Evolutionary conservation across 2,888 invertebrate genomes (phyloP).

Genomic region (Acleris sparsana): DNA sequence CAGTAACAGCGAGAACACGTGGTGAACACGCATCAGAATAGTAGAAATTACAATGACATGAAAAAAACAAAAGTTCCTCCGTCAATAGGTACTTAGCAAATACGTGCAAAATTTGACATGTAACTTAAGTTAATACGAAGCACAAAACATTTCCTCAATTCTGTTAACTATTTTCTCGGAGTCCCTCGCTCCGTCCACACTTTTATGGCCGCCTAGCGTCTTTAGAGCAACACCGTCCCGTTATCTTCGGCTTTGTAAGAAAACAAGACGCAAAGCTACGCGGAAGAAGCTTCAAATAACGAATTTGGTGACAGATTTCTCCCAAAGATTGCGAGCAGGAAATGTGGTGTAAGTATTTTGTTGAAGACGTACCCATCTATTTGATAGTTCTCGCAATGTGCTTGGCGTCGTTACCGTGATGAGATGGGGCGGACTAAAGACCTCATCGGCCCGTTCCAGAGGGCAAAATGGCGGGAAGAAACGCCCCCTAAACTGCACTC

Average conservation of each 20-base stretch:
- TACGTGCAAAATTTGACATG: constrained; percentile 16
- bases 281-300: constrained; percentile 47
- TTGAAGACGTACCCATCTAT: constrained; percentile 30
- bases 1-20: too few species aligned
- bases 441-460: constrained; percentile 27
- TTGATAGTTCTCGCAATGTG: constrained; percentile 35
- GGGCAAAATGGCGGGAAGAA: constrained; percentile 25
- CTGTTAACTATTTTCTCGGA: constrained; percentile 51
- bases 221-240: constrained; percentile 41
- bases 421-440: constrained; percentile 33
- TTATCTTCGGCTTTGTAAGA: constrained; percentile 67
- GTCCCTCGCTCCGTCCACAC: constrained; percentile 52
- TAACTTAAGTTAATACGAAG: constrained; percentile 1
- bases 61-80: background rate
- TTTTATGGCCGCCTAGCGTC: constrained; percentile 44
- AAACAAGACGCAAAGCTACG: constrained; percentile 66
- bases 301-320: constrained; percentile 38
- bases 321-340: constrained; percentile 25
- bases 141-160: constrained; percentile 41
- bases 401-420: constrained; percentile 31
- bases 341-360: constrained; percentile 31
- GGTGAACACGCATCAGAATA: too few species aligned
- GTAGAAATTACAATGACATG: too few species aligned
- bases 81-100: constrained; percentile 2
- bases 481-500: constrained; percentile 24